Base-by-base conservation (phyloP, 2,888 invertebrate genomes). In the Athalia circularis region DNA sequence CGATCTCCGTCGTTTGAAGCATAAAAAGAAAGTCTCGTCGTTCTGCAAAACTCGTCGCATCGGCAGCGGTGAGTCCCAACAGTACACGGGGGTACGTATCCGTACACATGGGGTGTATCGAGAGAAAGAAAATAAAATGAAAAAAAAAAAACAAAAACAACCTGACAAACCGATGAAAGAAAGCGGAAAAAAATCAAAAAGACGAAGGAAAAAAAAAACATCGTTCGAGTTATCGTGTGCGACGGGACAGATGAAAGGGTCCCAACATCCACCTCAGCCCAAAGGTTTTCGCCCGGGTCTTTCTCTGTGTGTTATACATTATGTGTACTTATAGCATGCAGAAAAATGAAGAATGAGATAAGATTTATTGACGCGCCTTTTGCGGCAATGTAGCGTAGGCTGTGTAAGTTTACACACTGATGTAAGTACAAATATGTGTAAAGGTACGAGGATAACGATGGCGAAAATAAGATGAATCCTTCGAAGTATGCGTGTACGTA, bases 291-390 rank as follows among this genome's bases (percentile, higher is more conserved):
- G 29, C 29, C 2, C 29, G 29, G 29, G 29, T 29, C 29, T 29
- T 29, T 29, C 29, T 29, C 1, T 29, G 29, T 29, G 29, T 29
- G 29, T 29, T 29, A 29, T 29, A 62, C 8, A 43, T 4, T 8
- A 62, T 43, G 62, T 62, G 7, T 13, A 59, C n/a, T 11, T 54
- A 54, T 54, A 54, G 65, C 8, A 59, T 59, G 15, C 15, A 48
- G 54, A 13, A 0, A 6, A 59, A 13, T n/a, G 7, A 72, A 72
- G 72, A 72, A 72, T 72, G 57, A 72, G 72, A 72, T 59, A 59
- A 72, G 72, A 72, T 72, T 72, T 72, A 59, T 72, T 72, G 72
- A 59, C 59, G 62, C 29, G n/a, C 8, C 15, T 62, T 15, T 15
- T 54, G 29, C 29, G 29, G 29, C 29, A 29, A 29, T 29, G 29